phyloP scores from a whole-genome alignment of 2,113 vertebrate genomes.

The Passer montanus region DNA sequence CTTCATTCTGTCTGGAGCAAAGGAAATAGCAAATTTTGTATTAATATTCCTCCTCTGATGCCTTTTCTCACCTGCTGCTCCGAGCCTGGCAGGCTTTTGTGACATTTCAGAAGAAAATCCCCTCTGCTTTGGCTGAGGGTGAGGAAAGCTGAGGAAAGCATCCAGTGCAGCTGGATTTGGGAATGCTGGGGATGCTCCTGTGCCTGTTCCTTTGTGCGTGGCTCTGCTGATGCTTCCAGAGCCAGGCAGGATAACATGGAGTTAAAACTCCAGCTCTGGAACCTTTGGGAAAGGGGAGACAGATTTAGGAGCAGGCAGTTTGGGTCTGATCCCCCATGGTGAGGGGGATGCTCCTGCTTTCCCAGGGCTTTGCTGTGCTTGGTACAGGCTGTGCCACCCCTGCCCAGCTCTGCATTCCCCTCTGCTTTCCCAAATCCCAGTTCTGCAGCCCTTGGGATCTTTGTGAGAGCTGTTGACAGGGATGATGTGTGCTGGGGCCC shows the following conservation, averaged over 20 bases:
- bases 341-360: neutral
- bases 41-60: neutral
- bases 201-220: neutral
- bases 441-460: neutral
- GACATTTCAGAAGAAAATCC: neutral
- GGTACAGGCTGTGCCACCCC: neutral
- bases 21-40: neutral
- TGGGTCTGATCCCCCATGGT: accelerated
- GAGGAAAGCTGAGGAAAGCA: neutral
- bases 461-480: neutral
- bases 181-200: neutral
- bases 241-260: neutral
- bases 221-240: neutral
- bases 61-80: neutral
- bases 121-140: neutral
- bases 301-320: neutral
- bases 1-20: neutral
- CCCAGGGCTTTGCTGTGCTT: neutral
- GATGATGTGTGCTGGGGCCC: neutral
- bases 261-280: neutral
- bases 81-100: conserved; percentile 1
- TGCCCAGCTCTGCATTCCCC: neutral
- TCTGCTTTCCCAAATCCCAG: accelerated
- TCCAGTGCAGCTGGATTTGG: neutral
- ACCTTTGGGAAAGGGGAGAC: neutral